Conservation (phyloP, 2,888 invertebrate species). For the Leptinotarsa peninsularis region DNA sequence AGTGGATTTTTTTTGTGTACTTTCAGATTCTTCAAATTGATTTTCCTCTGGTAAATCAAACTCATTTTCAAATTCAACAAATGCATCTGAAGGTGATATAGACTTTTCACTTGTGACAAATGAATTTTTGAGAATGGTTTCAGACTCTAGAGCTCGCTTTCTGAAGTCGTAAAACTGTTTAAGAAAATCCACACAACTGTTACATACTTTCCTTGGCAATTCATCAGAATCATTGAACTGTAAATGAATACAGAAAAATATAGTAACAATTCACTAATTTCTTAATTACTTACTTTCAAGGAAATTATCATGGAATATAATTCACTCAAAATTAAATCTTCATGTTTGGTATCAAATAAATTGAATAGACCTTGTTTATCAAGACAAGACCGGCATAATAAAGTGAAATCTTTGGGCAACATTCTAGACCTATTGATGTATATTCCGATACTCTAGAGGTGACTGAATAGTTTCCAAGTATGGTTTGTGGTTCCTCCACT, state of each 20-base stretch:
- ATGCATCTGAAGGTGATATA: slow-evolving; percentile 7
- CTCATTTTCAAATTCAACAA: not conserved
- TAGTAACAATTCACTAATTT: not conserved
- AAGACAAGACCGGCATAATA: slow-evolving; percentile 36
- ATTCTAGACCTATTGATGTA: not conserved
- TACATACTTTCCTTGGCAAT: slow-evolving; percentile 39
- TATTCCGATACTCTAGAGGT: too few relatives aligned
- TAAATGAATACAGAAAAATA: slow-evolving; percentile 20
- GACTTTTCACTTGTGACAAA: slow-evolving; percentile 18
- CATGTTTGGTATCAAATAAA: slow-evolving; percentile 35
- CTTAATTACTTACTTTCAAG: slow-evolving; percentile 31
- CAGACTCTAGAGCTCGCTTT: slow-evolving; percentile 35
- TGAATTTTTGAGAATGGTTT: slow-evolving; percentile 30
- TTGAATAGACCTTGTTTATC: slow-evolving; percentile 32
- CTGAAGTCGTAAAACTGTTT: slow-evolving; percentile 39
- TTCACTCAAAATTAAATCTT: slow-evolving; percentile 33
- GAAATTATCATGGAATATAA: slow-evolving; percentile 31
- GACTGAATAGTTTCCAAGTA: too few relatives aligned
- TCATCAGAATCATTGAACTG: slow-evolving; percentile 38
- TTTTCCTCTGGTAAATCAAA: not conserved
- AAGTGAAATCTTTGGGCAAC: slow-evolving; percentile 29
- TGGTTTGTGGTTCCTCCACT: too few relatives aligned
- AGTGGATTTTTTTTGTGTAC: not conserved
- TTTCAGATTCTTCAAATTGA: not conserved
- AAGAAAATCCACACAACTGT: slow-evolving; percentile 35